Percentiles rank a stretch among this genome's conserved stretches.
Conservation (phyloP, 2,797 vertebrate species). For the Microctenopoma stevenorrisi region DNA sequence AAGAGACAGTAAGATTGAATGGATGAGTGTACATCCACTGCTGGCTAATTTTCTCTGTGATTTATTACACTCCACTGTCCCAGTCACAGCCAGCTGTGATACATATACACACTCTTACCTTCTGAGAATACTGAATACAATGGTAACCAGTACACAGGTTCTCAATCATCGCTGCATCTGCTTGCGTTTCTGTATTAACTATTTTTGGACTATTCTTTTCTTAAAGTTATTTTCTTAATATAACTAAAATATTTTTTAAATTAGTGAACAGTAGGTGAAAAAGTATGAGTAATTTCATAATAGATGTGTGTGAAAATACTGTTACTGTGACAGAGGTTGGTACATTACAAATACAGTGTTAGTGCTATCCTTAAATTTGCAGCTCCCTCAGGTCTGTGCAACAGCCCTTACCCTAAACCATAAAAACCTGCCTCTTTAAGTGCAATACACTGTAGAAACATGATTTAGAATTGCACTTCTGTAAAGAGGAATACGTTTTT, state of each 20-base stretch:
- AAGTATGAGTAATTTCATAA: neutral
- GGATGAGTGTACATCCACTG: constrained; percentile 71
- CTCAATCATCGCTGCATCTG: constrained; percentile 54
- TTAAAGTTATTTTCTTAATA: neutral
- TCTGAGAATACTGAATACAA: constrained; percentile 60
- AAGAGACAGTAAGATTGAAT: constrained; percentile 74
- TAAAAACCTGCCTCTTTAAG: too few species aligned
- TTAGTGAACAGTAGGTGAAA: neutral
- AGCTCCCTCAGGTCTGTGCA: neutral
- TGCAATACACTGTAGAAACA: neutral
- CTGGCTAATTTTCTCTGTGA: constrained; percentile 77
- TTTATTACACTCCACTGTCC: constrained; percentile 73
- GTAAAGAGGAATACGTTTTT: neutral
- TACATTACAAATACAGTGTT: too few species aligned
- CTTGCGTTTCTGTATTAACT: constrained; percentile 15
- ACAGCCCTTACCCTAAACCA: too few species aligned
- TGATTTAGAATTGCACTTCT: neutral
- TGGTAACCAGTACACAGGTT: constrained; percentile 16
- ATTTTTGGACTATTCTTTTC: constrained; percentile 6
- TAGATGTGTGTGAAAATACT: neutral
- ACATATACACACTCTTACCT: constrained; percentile 60
- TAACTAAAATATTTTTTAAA: neutral
- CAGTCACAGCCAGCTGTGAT: constrained; percentile 63
- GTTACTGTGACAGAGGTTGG: too few species aligned
- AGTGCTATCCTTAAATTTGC: too few species aligned